Evolutionary conservation across 2,113 vertebrate species (phyloP), one percentile per base, ranked within the genome.

Genomic region (Oxyruncus cristatus): DNA sequence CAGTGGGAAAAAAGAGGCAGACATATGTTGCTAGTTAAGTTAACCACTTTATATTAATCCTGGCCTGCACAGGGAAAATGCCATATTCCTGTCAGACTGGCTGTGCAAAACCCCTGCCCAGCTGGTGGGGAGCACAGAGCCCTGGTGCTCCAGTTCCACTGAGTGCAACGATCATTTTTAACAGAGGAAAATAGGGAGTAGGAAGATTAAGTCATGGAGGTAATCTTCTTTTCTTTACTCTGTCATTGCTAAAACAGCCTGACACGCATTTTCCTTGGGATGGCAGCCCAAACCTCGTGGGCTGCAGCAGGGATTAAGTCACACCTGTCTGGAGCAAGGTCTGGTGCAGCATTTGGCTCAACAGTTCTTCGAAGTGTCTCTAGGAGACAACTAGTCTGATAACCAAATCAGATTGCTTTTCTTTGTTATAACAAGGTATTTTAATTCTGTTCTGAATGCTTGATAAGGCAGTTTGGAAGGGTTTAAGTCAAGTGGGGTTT

Each of bases 11-110:
- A 97, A 91, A 73, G 88, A 90, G 87, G 80, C 83, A 94, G 93
- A 89, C 92, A 87, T 94, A 96, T 93, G 93, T 89, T 96, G 92
- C 83, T 92, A 87, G 91, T 95, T 96, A 96, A 93, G 90, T 92
- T 95, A 95, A 93, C 92, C 0, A 2, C 70, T 96, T 94, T 91
- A 68, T 87, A 75, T 92, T 93, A 95, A 96, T 95, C 92, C 72
- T 82, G 83, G 66, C 35, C 85, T 10, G 6, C 17, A 7, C 18
- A 72, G 59, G 35, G 65, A 78, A 80, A 84, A 78, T 63, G 47
- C 42, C 12, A 50, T 5, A 1, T 47, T 58, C 55, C 61, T 93
- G 56, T 47, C n/a, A 30, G 77, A 32, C 42, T 71, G 35, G 78
- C 35, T 52, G 39, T 20, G 56, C 14, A 52, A 75, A 92, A 72